Evolutionary conservation across 2,113 vertebrate species (phyloP), one percentile per base, ranked within the genome.

Genomic region (Apteryx owenii): DNA sequence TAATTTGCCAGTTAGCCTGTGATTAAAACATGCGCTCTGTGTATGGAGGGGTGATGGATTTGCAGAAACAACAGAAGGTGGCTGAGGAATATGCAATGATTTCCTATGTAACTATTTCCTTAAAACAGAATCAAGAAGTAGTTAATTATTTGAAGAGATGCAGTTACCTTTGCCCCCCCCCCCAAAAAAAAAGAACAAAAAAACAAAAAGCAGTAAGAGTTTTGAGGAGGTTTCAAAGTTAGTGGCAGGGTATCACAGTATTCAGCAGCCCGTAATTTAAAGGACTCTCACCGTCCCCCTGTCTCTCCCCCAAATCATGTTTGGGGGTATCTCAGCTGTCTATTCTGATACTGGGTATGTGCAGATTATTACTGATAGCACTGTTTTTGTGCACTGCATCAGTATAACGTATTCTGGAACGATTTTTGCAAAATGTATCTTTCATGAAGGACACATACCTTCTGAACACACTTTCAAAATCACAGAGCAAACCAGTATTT

Each of bases 371-470:
- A 7, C 7, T 38, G 40, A 20, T 70, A 38, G 29, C 14, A 2
- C 54, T 54, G 13, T 14, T 42, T 56, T 70, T 64, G 54, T 61
- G 48, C 14, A 9, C 42, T 50, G 20, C n/a, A 7, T 38, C 31
- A 3, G 1, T 58, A 4, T 5, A 89, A 12, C 33, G 7, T 48
- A 5, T 53, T 65, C 78, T 70, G 88, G 31, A 75, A 58, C 12
- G 16, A 50, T 51, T 46, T 60, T 31, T 66, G 18, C 51, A 8
- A 62, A 71, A 10, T 50, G 17, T 44, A 7, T 28, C 56, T 31
- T 20, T 26, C 14, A 1, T 50, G 46, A 56, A 11, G 65, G 38
- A 31, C 18, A 1, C 0, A 2, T 9, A 33, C 31, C 17, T 85
- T 64, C 64, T 53, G 26, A 81, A 14, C 0, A 0, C 8, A 48